phyloP scores from a whole-genome alignment of 2,797 vertebrate species.

The Chelmon rostratus region DNA sequence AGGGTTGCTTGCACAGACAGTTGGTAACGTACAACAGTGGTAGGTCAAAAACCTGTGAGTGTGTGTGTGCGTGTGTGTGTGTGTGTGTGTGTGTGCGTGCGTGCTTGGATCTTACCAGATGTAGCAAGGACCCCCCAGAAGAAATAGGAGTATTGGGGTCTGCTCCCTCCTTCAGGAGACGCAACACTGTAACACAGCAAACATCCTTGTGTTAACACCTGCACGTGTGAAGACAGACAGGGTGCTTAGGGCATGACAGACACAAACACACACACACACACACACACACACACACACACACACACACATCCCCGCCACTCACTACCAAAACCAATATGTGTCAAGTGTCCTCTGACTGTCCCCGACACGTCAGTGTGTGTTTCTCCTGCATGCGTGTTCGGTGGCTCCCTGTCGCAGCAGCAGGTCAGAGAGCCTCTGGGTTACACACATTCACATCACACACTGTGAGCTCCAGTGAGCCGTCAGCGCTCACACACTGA shows the following conservation, averaged over 20 bases:
- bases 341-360: constrained; percentile 49
- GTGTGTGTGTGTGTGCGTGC: background rate
- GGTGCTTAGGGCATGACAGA: constrained; percentile 1
- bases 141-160: constrained; percentile 86
- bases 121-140: constrained; percentile 93
- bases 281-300: constrained; percentile 4
- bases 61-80: constrained; percentile 30
- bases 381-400: background rate
- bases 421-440: constrained; percentile 48
- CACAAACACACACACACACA: constrained; percentile 6
- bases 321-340: constrained; percentile 45
- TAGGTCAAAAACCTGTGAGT: background rate
- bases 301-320: constrained; percentile 27
- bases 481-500: constrained; percentile 60
- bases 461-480: constrained; percentile 36
- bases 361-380: constrained; percentile 44
- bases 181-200: constrained; percentile 88
- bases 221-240: constrained; percentile 23
- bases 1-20: background rate
- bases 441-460: constrained; percentile 49
- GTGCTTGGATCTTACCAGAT: constrained; percentile 89
- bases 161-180: constrained; percentile 92
- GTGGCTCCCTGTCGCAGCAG: constrained; percentile 30
- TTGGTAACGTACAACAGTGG: background rate
- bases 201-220: constrained; percentile 52